Base-by-base conservation (phyloP, 53 echinoderm and acorn worm genomes). In the Astropecten irregularis region DNA sequence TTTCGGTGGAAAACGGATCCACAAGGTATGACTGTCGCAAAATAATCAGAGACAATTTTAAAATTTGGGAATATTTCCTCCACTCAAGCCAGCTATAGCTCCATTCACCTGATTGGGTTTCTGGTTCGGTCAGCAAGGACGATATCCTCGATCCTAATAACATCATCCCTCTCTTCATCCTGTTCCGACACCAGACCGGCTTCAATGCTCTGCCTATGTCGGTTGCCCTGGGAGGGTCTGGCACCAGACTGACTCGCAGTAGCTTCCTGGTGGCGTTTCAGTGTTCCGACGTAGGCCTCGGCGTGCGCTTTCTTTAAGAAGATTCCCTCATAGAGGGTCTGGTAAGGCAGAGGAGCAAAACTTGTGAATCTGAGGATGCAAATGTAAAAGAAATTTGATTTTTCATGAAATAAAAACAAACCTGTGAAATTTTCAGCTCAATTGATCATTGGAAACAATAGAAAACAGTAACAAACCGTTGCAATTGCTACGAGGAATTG, bases 251-350 rank as follows among this genome's bases (percentile, higher is more conserved):
- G 68, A 44, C 19, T 4, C 3, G 8, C 14, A 27, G n/a, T 37
- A 1, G 23, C 10, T 2, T 68, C 68, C 27, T 68, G 68, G 26
- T 38, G 84, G 3, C 93, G 86, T 34, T 71, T 90, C 81, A 95
- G 77, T 25, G 86, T 88, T 22, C 71, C 63, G 21, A 94, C 54
- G 70, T 96, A 96, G 21, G 94, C 85, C 57, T 96, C 97, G 1
- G 89, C 92, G 39, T 96, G 84, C 14, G 92, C 94, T 65, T 92
- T 96, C 83, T 84, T 92, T 69, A 92, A 49, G 89, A 94, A 96
- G 36, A 96, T 63, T 2, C 94, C 94, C 49, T 94, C 89, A 21
- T 86, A 68, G 25, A 91, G 58, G 9, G 97, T 92, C 28, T 59
- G 72, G 58, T 89, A 96, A 9, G 96, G 93, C 40, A 88, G 66